Evolutionary conservation across 2,888 invertebrate species (phyloP).

Genomic region (Himalopsyche tibetana): DNA sequence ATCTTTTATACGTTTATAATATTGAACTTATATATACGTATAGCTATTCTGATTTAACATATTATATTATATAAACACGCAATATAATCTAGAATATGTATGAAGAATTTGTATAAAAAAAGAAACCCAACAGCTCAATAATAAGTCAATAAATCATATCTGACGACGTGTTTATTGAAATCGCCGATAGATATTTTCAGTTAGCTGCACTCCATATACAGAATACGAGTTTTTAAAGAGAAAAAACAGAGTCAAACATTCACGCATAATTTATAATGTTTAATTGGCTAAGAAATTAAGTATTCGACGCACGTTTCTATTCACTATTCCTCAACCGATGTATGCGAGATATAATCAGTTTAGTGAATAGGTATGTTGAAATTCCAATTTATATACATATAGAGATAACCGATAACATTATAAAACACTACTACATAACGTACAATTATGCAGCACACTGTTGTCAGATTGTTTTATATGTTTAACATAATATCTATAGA

Average conservation of each 20-base stretch:
- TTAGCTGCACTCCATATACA: not conserved
- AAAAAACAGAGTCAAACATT: not conserved
- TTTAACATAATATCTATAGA: no score
- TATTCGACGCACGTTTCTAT: not conserved
- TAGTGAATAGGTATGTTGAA: slow-evolving; percentile 20
- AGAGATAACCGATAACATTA: no score
- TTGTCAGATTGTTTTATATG: no score
- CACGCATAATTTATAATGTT: slow-evolving; percentile 35
- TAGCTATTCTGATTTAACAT: no score
- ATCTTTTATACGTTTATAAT: no score
- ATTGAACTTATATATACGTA: no score
- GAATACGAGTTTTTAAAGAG: slow-evolving; percentile 8
- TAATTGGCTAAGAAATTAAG: slow-evolving; percentile 9
- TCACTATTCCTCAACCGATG: not conserved
- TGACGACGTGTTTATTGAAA: slow-evolving; percentile 29
- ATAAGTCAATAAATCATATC: slow-evolving; percentile 28
- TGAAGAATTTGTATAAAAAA: not conserved
- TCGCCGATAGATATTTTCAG: not conserved
- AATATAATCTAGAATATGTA: not conserved
- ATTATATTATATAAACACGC: no score
- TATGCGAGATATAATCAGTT: slow-evolving; percentile 20
- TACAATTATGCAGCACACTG: no score
- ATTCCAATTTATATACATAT: not conserved
- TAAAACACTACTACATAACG: no score
- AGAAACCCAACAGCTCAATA: not conserved